Conservation (phyloP, 2,888 invertebrate genomes). For the Euphydryas editha region DNA sequence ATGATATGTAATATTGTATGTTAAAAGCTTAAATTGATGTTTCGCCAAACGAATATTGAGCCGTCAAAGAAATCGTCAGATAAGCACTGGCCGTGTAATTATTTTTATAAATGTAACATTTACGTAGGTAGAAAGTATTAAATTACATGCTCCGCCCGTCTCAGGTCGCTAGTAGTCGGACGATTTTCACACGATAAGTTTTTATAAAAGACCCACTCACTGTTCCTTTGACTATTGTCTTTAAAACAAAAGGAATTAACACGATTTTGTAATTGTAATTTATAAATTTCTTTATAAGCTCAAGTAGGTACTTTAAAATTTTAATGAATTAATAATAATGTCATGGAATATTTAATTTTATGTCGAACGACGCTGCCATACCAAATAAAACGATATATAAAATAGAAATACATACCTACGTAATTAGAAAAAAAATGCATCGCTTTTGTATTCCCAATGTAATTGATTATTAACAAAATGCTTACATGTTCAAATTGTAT, state of each 20-base stretch:
- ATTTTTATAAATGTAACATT: slow-evolving; percentile 66
- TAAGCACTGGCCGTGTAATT: slow-evolving; percentile 69
- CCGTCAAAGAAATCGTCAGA: slow-evolving; percentile 73
- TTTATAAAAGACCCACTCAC: slow-evolving; percentile 59
- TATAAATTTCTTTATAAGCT: slow-evolving; percentile 25
- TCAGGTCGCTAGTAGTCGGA: slow-evolving; percentile 53
- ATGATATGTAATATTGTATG: slow-evolving; percentile 8
- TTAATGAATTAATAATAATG: not conserved
- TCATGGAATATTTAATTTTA: not conserved
- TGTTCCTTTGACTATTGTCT: slow-evolving; percentile 62
- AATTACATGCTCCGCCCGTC: slow-evolving; percentile 66
- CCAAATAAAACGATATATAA: too few species aligned
- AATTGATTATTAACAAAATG: too few species aligned
- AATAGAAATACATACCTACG: too few species aligned
- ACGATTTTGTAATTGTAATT: slow-evolving; percentile 28
- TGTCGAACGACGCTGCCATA: not conserved
- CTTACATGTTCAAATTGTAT: too few species aligned
- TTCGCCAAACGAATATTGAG: slow-evolving; percentile 69
- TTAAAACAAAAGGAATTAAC: slow-evolving; percentile 46
- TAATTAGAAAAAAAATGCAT: too few species aligned
- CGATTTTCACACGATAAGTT: slow-evolving; percentile 74
- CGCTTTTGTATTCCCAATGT: too few species aligned
- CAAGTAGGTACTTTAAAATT: not conserved
- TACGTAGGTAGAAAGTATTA: slow-evolving; percentile 71
- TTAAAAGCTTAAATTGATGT: slow-evolving; percentile 40